Base-by-base conservation (phyloP, 1,140 invertebrate genomes). In the Saccostrea glomerata region DNA sequence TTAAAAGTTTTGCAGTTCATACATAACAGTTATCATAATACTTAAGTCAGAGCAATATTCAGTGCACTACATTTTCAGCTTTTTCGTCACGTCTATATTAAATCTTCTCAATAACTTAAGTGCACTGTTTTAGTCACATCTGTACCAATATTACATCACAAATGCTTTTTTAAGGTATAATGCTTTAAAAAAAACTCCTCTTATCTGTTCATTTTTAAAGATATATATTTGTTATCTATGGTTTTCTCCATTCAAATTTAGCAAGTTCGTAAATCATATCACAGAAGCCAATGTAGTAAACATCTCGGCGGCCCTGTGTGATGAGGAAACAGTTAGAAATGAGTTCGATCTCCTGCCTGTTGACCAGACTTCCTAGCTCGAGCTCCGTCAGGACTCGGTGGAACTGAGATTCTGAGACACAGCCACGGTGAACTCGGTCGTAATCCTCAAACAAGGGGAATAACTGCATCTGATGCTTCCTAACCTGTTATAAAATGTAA, bases 371-470 rank as follows among this genome's bases (percentile, higher is more conserved):
- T 30, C 91, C 93, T 11, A 95, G 91, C 83, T 94, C 92, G 0
- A 95, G 90, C 85, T 94, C 94, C n/a, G 87, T 94, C 0, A 95
- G 93, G 7, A 95, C 94, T 60, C 95, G 89, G 23, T 93, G 90
- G 90, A 95, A 95, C 90, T 95, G 95, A 63, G 92, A 94, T 70
- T 91, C 89, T 15, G 94, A 93, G 13, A 95, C 93, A 58, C 91
- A 92, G 3, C 94, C 94, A 90, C 93, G 95, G 88, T 95, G 93
- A 23, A 94, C 92, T 77, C 90, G 89, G 87, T 95, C 95, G 89
- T 93, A 95, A 91, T 95, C 95, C 87, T 95, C 94, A 92, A 95
- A 95, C 88, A 94, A 90, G 12, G 95, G 95, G 86, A 94, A 95
- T 84, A 95, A 90, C 91, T 95, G 94, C 91, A 95, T 95, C 63